phyloP scores from a whole-genome alignment of 2,113 vertebrate genomes.

The Scophthalmus maximus region DNA sequence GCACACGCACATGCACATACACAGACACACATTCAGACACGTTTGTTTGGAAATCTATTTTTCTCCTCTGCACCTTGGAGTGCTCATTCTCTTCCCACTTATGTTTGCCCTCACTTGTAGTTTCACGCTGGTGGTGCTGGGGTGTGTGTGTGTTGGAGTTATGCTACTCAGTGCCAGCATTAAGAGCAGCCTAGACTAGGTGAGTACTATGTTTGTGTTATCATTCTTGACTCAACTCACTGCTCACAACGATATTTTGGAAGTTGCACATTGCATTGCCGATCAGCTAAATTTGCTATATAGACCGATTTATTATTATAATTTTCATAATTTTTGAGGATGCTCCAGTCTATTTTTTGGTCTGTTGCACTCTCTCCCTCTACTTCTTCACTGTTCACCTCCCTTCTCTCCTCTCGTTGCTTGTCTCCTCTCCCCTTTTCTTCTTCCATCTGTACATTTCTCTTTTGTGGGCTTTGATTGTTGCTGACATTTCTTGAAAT shows the following conservation, averaged over 20 bases:
- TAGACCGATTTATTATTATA: background rate
- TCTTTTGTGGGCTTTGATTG: background rate
- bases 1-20: conserved; percentile 7
- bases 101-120: conserved; percentile 58
- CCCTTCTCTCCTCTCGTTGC: background rate
- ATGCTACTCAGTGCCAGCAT: conserved; percentile 68
- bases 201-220: conserved; percentile 70
- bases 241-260: conserved; percentile 1
- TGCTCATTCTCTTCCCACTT: conserved; percentile 50
- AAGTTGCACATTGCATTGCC: conserved; percentile 31
- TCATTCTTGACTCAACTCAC: conserved; percentile 22
- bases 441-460: background rate
- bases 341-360: background rate
- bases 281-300: conserved; percentile 1
- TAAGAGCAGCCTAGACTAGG: conserved; percentile 76
- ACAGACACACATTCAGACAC: conserved; percentile 27
- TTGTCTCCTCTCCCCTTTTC: too few relatives aligned
- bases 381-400: background rate
- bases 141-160: conserved; percentile 69
- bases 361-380: background rate
- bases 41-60: conserved; percentile 49
- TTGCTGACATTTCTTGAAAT: conserved; percentile 25
- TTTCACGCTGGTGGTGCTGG: conserved; percentile 50
- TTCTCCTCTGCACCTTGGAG: conserved; percentile 45
- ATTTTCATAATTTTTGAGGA: too few relatives aligned